Base-by-base conservation (phyloP, 2,113 vertebrate genomes). In the Spermophilus dauricus region DNA sequence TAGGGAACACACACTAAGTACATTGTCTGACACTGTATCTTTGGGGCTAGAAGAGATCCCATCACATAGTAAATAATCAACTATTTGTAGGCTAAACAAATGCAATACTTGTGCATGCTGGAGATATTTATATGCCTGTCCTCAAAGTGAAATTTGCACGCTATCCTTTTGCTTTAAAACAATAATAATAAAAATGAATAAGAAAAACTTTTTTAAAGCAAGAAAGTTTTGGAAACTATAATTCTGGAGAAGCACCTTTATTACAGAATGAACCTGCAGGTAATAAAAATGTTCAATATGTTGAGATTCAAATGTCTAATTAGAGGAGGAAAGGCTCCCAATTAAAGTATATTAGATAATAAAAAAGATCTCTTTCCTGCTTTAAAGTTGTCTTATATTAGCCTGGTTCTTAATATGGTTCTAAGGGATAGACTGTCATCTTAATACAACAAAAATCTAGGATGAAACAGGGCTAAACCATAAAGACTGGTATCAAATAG, bases 221-320 rank as follows among this genome's bases (percentile, higher is more conserved):
- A 94, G 51, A 95, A 89, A 75, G 22, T 82, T 89, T 93, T 20
- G 8, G 16, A 73, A 86, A 85, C 16, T 77, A 70, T 69, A 84
- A 70, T 95, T 92, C 73, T 81, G 48, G 20, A 30, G 73, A 89
- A 84, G 34, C 63, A 14, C 30, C 89, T 56, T 88, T 95, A 83
- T 93, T 93, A 78, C 37, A 73, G 63, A 95, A 80, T 58, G 48
- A 92, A 67, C 70, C 82, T 42, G 11, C 42, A 48, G 58, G 20
- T 94, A 88, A 81, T 91, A 87, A 95, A 97, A 92, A 86, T 76
- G 16, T 89, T 42, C 92, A 94, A 13, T 90, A 73, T 51, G 28
- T 86, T 92, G 61, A 89, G 58, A 73, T 84, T 93, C 48, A 89
- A 32, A 53, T 32, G 81, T 94, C 72, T 95, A 86, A 95, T 91